phyloP scores from a whole-genome alignment of 2,888 invertebrate species.

The Drosophila bunnanda region DNA sequence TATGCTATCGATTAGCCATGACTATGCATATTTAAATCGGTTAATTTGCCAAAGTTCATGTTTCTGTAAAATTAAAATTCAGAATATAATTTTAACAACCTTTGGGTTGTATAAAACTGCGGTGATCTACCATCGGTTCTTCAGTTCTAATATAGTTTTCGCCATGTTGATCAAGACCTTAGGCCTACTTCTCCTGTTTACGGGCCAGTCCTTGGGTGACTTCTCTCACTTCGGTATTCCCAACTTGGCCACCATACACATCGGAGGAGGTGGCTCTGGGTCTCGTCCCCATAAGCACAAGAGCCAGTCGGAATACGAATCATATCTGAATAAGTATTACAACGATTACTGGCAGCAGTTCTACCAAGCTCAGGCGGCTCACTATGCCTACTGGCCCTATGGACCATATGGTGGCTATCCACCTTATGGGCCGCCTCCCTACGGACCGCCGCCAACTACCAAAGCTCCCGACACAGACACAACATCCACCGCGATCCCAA shows the following conservation, averaged over 20 bases:
- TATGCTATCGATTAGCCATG: conserved; percentile 8
- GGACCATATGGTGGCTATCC: conserved; percentile 1
- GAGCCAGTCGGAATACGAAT: neutral
- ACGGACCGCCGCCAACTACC: neutral
- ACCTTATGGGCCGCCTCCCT: neutral
- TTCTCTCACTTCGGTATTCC: neutral
- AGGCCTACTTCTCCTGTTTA: neutral
- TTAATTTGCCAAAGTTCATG: neutral
- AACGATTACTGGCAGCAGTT: conserved; percentile 2
- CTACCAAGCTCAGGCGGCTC: conserved; percentile 9
- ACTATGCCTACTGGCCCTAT: conserved; percentile 7
- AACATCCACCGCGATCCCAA: conserved; percentile 1
- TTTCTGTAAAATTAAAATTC: neutral
- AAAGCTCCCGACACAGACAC: conserved; percentile 1
- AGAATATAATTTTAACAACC: neutral
- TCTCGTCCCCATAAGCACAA: conserved; percentile 5
- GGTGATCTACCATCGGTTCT: neutral
- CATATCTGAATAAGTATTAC: neutral
- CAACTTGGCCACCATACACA: neutral
- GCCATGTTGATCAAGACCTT: conserved; percentile 8
- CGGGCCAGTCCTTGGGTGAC: conserved; percentile 1
- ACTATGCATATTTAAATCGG: neutral
- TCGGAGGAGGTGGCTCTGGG: neutral
- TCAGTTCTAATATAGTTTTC: conserved; percentile 2
- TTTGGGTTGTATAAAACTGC: conserved; percentile 1